A percentile compares a stretch with the other conserved stretches of the same genome.
phyloP scores from a whole-genome alignment of 2,113 vertebrate species.

The Parus major region DNA sequence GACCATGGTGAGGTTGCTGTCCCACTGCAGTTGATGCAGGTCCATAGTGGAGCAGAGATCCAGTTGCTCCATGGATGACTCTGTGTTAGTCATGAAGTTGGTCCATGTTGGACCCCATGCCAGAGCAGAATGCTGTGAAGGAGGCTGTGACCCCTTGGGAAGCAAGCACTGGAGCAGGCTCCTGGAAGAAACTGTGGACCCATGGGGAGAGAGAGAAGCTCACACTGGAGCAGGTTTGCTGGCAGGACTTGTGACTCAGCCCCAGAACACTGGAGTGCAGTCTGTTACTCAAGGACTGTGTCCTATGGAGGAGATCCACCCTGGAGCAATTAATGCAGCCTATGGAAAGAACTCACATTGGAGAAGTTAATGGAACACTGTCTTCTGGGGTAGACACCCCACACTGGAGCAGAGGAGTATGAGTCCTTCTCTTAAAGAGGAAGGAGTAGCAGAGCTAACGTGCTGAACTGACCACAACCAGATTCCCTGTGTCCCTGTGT shows the following conservation, averaged over 20 bases:
- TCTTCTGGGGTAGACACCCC: background rate
- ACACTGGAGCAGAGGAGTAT: background rate
- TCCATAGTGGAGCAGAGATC: background rate
- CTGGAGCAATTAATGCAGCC: background rate
- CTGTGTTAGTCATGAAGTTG: too few relatives aligned
- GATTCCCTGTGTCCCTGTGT: background rate
- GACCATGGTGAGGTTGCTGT: background rate
- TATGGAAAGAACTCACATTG: background rate
- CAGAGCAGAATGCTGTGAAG: background rate
- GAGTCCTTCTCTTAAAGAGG: background rate
- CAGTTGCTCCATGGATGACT: background rate
- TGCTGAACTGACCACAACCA: background rate
- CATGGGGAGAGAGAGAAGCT: background rate
- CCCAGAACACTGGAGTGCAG: background rate
- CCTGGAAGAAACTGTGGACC: background rate
- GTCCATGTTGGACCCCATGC: background rate
- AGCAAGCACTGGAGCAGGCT: accelerated
- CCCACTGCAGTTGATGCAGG: background rate
- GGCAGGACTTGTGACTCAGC: background rate
- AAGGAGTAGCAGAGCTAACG: background rate
- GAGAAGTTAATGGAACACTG: background rate
- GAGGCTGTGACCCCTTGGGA: background rate
- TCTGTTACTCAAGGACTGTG: background rate
- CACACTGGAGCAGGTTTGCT: background rate
- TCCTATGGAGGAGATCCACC: background rate